Conservation (phyloP, 2,888 invertebrate genomes). For the Tenthredo notha region DNA sequence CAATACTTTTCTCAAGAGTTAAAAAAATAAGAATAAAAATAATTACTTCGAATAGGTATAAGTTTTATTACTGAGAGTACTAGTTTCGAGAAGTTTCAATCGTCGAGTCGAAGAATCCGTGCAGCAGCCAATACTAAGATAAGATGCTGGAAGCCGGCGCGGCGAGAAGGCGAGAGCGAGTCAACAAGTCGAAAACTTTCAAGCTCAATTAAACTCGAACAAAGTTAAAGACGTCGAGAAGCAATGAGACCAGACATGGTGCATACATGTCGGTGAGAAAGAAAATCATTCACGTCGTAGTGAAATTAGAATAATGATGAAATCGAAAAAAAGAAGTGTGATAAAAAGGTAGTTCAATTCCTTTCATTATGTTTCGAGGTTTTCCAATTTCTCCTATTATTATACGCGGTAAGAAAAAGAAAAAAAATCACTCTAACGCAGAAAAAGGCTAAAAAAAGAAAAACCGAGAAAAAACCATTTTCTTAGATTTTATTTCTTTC, state of each 20-base stretch:
- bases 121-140: constrained; percentile 17
- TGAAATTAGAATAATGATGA: neutral
- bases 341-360: neutral
- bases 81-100: constrained; percentile 22
- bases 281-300: neutral
- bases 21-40: constrained; percentile 7
- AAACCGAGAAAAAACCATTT: neutral
- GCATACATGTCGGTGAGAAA: neutral
- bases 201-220: constrained; percentile 72
- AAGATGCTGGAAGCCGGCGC: constrained; percentile 26
- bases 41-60: constrained; percentile 15
- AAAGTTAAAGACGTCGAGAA: constrained; percentile 65
- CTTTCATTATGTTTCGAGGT: neutral
- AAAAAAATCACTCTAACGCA: neutral
- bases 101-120: constrained; percentile 18
- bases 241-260: constrained; percentile 61
- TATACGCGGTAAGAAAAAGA: neutral
- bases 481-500: constrained; percentile 9
- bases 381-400: neutral
- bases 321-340: neutral
- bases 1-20: neutral
- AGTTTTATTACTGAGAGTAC: neutral
- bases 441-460: too few species aligned
- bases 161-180: constrained; percentile 54
- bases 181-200: constrained; percentile 71